A percentile compares a stretch with the other conserved stretches of the same genome.
phyloP scores from a whole-genome alignment of 2,888 invertebrate species.

The Drosophila pegasa region DNA sequence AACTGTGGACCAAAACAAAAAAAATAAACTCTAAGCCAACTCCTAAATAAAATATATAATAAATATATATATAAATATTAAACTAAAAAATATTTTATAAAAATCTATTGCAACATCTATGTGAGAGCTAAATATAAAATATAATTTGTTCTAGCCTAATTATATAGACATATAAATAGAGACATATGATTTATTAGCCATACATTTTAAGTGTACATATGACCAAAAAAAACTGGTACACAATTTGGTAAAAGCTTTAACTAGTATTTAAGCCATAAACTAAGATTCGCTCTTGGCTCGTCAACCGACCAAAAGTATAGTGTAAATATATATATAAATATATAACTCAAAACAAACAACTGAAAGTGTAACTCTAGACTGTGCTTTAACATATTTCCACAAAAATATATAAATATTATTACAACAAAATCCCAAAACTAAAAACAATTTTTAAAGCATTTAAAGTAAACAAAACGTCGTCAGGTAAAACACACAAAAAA shows the following conservation, averaged over 20 bases:
- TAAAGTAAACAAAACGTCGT: conserved; percentile 36
- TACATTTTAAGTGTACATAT: conserved; percentile 76
- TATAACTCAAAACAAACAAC: conserved; percentile 34
- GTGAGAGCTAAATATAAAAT: conserved; percentile 50
- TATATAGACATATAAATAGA: conserved; percentile 14
- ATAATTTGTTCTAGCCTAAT: conserved; percentile 8
- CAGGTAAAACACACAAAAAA: conserved; percentile 47
- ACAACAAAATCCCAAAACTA: conserved; percentile 1
- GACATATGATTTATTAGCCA: conserved; percentile 25
- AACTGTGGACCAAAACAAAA: conserved; percentile 59
- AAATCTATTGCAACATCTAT: conserved; percentile 50
- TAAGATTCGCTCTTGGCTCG: conserved; percentile 28
- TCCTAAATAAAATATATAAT: conserved; percentile 9
- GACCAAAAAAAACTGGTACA: conserved; percentile 63
- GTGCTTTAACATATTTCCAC: conserved; percentile 51
- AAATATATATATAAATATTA: not conserved
- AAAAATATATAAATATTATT: not conserved
- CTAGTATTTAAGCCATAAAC: conserved; percentile 59
- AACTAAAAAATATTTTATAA: conserved; percentile 15
- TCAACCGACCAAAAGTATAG: conserved; percentile 40
- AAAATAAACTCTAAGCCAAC: conserved; percentile 21
- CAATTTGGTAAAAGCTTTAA: conserved; percentile 81
- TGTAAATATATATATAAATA: conserved; percentile 37
- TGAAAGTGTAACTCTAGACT: conserved; percentile 71
- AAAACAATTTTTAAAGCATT: conserved; percentile 43